Conservation (phyloP, 2,113 vertebrate species). For the Leptobrachium leishanense region DNA sequence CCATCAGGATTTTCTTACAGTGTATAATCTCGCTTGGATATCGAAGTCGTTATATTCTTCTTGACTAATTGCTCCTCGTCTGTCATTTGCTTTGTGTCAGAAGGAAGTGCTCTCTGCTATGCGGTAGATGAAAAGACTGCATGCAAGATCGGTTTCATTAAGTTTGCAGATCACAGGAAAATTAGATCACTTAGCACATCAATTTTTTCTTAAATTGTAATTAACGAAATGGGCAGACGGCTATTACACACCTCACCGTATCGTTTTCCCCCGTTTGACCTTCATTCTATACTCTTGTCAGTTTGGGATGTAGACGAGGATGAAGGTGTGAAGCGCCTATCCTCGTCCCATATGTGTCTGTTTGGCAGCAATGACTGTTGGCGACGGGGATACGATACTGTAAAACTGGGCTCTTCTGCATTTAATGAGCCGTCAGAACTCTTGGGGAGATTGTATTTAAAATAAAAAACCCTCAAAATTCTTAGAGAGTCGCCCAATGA, state of each 20-base stretch:
- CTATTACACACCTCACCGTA: conserved; percentile 11
- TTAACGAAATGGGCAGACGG: conserved; percentile 25
- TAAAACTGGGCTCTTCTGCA: too few species aligned
- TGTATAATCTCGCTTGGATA: too few species aligned
- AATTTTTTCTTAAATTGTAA: conserved; percentile 20
- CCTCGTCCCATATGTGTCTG: too few species aligned
- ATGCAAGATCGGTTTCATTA: conserved; percentile 14
- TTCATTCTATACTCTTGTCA: conserved; percentile 25
- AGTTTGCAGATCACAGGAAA: conserved; percentile 4
- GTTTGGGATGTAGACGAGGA: neutral
- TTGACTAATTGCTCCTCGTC: too few species aligned
- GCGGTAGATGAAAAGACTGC: neutral
- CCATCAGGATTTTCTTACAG: too few species aligned
- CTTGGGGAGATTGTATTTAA: too few species aligned
- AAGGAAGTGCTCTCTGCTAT: conserved; percentile 16
- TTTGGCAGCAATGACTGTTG: too few species aligned
- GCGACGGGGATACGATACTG: too few species aligned
- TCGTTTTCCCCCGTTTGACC: conserved; percentile 27
- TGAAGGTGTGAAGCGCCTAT: neutral
- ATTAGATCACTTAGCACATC: conserved; percentile 29
- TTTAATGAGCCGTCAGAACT: too few species aligned
- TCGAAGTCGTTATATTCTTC: too few species aligned
- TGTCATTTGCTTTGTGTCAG: conserved; percentile 46
- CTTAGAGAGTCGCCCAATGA: too few species aligned
- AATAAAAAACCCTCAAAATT: too few species aligned